These are phyloP conservation scores for Chanos chanos DNA, from an alignment of 2,797 vertebrate species.

Conservation along the genomic window DNA sequence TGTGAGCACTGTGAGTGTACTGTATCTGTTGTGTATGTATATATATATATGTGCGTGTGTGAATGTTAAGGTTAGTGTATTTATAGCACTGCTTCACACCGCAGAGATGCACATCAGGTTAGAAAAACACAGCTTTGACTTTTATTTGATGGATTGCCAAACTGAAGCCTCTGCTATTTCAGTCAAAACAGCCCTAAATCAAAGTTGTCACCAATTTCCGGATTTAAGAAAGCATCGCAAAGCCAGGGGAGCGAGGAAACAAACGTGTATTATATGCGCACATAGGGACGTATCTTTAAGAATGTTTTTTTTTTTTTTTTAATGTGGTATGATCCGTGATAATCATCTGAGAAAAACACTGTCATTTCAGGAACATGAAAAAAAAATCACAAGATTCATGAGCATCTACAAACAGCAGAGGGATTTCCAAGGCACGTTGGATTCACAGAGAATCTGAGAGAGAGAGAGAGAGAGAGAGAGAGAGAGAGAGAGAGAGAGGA, in stretches of 20 bases:
- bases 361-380: slow-evolving; percentile 22
- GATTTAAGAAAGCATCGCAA: slow-evolving; percentile 65
- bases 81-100: slow-evolving; percentile 68
- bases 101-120: slow-evolving; percentile 61
- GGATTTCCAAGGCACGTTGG: too few relatives aligned
- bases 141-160: slow-evolving; percentile 72
- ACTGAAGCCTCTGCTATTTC: slow-evolving; percentile 73
- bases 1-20: not conserved
- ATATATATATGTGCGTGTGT: slow-evolving; percentile 36
- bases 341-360: slow-evolving; percentile 46
- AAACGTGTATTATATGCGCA: slow-evolving; percentile 51
- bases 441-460: too few relatives aligned
- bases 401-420: not conserved
- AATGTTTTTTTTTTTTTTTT: too few relatives aligned
- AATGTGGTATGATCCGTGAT: slow-evolving; percentile 34
- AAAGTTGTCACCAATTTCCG: slow-evolving; percentile 71
- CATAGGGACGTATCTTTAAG: slow-evolving; percentile 28
- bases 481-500: too few relatives aligned
- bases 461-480: too few relatives aligned
- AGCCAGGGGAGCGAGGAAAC: slow-evolving; percentile 39
- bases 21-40: slow-evolving; percentile 35
- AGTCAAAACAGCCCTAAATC: slow-evolving; percentile 77
- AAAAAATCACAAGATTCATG: slow-evolving; percentile 1
- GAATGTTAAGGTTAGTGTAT: slow-evolving; percentile 54
- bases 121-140: slow-evolving; percentile 75